Base-by-base conservation (phyloP, 2,888 invertebrate species). In the Acleris holmiana region DNA sequence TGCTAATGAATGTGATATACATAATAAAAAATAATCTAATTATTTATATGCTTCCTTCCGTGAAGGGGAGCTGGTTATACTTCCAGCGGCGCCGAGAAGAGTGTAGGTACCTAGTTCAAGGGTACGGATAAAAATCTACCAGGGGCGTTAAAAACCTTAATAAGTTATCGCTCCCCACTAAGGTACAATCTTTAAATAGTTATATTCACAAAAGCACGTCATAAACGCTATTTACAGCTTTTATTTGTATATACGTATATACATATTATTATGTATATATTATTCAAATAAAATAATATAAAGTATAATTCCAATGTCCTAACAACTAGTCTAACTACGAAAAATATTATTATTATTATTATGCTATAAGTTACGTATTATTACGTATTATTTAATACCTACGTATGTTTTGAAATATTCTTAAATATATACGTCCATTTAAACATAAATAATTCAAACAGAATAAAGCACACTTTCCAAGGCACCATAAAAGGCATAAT, bases 191-290 rank as follows among this genome's bases (percentile, higher is more conserved):
- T 41, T 10, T 15, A 21, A 6, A 40, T 29, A 41, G 23, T 21
- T 21, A 21, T 29, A 21, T 19, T 53, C 13, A 53, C 21, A 57
- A 50, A 57, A 63, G 47, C 56, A 23, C 29, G 17, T 35, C 44
- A 17, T 21, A 44, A 61, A 61, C 10, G 21, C 57, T 58, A 64
- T 54, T 47, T 54, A 64, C 53, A 64, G 8, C 54, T 54, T 56
- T 25, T 49, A 59, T 59, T 59, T 48, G 48, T 59, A 57, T 25
- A 51, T 63, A 56, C 57, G 51, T 40, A 51, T 47, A 62, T 62
- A 35, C 10, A 35, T 13, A 25, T 53, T 48, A 41, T 53, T 59
- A 64, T 59, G 54, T 59, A 64, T 54, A 64, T 41, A n/a, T 49
- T 35, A 49, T 58, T 23, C 25, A n/a, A 41, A 58, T 48, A 35